Percentiles rank a stretch among this genome's conserved stretches.
These are phyloP conservation scores for Forbesichthys papilliferus DNA, from an alignment of 2,113 vertebrate genomes.

Conservation along the genomic window DNA sequence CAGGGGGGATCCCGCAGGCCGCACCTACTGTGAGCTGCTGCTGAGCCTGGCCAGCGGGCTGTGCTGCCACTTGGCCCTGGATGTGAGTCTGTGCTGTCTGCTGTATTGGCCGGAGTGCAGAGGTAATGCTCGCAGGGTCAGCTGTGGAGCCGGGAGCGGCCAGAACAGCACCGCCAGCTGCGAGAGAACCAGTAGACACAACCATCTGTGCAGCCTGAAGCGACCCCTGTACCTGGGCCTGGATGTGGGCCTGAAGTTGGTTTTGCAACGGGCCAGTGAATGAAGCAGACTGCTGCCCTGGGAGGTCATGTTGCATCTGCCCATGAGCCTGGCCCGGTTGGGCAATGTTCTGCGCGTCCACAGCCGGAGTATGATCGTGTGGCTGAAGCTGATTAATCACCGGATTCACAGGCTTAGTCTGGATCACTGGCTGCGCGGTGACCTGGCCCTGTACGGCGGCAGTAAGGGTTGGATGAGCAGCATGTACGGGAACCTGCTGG, in stretches of 20 bases:
- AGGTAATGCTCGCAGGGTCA: constrained; percentile 38
- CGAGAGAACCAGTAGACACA: constrained; percentile 50
- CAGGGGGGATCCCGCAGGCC: constrained; percentile 50
- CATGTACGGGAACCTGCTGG: constrained; percentile 57
- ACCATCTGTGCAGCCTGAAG: constrained; percentile 52
- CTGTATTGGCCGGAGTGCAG: constrained; percentile 49
- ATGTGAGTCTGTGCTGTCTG: constrained; percentile 50
- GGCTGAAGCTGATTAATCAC: constrained; percentile 48
- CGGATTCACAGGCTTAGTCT: constrained; percentile 47
- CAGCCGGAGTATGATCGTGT: constrained; percentile 39
- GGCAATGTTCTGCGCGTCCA: constrained; percentile 40
- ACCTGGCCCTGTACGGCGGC: constrained; percentile 48
- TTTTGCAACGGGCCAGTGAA: constrained; percentile 50
- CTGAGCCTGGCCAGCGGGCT: constrained; percentile 45
- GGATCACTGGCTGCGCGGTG: constrained; percentile 53
- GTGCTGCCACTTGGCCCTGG: constrained; percentile 45
- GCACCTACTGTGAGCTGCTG: constrained; percentile 46
- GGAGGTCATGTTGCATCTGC: constrained; percentile 51
- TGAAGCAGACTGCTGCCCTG: constrained; percentile 47
- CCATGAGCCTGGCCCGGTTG: constrained; percentile 48
- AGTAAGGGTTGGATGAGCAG: constrained; percentile 46
- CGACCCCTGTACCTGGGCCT: constrained; percentile 42
- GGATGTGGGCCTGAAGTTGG: constrained; percentile 54
- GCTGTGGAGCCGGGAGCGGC: constrained; percentile 31
- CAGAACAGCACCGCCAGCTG: constrained; percentile 38